phyloP scores from a whole-genome alignment of 2,113 vertebrate genomes.

The Bos javanicus region DNA sequence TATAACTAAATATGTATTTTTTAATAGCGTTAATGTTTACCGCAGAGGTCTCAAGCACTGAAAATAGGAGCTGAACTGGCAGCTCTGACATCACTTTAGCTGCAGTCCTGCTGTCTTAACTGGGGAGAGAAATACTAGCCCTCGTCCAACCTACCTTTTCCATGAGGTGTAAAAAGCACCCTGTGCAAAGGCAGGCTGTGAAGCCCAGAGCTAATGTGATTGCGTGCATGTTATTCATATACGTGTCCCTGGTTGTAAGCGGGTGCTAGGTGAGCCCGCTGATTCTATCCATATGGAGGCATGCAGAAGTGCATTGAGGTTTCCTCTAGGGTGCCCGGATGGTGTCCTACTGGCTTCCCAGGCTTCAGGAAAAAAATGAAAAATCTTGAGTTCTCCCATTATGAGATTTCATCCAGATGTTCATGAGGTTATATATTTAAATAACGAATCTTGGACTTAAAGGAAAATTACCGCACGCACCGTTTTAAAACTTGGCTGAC shows the following conservation, averaged over 20 bases:
- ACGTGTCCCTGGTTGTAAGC: conserved; percentile 10
- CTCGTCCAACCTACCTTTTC: conserved; percentile 34
- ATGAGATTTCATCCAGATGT: conserved; percentile 69
- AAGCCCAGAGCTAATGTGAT: conserved; percentile 31
- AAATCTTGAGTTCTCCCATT: conserved; percentile 37
- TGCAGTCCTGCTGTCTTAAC: neutral
- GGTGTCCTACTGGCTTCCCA: conserved; percentile 42
- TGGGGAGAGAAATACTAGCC: conserved; percentile 60
- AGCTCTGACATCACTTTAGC: conserved; percentile 47
- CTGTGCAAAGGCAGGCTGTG: conserved; percentile 39
- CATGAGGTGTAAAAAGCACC: conserved; percentile 51
- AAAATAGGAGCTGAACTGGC: neutral
- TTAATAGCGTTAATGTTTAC: neutral
- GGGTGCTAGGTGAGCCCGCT: neutral
- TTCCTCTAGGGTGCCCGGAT: conserved; percentile 52
- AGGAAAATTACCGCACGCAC: neutral
- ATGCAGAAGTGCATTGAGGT: neutral
- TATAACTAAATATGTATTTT: neutral
- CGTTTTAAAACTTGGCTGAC: neutral
- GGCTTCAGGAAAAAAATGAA: conserved; percentile 55
- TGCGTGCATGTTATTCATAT: conserved; percentile 27
- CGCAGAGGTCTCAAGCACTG: neutral
- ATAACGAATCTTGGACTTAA: neutral
- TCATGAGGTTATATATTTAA: conserved; percentile 37
- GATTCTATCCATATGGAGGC: conserved; percentile 63